Base-by-base conservation (phyloP, 2,797 vertebrate genomes). In the Brotogeris chrysoptera region DNA sequence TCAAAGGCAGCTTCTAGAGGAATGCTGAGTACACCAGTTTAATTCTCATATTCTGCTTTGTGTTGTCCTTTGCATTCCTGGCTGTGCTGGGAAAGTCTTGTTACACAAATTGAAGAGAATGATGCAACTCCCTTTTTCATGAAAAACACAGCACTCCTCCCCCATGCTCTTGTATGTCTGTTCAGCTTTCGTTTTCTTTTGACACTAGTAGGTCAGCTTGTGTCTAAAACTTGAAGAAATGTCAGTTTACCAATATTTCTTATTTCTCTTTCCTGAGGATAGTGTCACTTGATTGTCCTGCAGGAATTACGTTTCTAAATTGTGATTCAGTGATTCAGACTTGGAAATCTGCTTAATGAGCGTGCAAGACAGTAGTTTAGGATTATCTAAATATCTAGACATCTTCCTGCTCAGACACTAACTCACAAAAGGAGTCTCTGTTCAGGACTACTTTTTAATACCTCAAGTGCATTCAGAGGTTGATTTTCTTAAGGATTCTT, bases 201-300 rank as follows among this genome's bases (percentile, higher is more conserved):
- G 93, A 94, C 91, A 84, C 89, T 95, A 91, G 70, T 97, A 91
- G 94, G 95, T 97, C 96, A 96, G 68, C 84, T 86, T 93, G 63
- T 88, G 55, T 96, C 87, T 93, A 92, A 93, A 95, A 92, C 82
- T 90, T 93, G 90, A 92, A 90, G 73, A 94, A 96, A 86, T 92
- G 79, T 87, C 61, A 86, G 30, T 93, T 87, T 94, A 78, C 76
- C 89, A 87, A 16, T 96, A 87, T 81, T 96, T 91, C 44, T 86
- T 85, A 74, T 93, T 95, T 96, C 80, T 94, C 46, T 93, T 80
- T 90, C 87, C 92, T 93, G 64, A 71, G 82, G 21, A 30, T 68
- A 70, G 34, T 87, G 79, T 91, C 81, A 59, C 68, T 94, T 80
- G 70, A 49, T 81, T 93, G 66, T 89, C 80, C 86, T 82, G 52